Evolutionary conservation across 1,140 invertebrate genomes (phyloP), one percentile per base, ranked within the genome.

Genomic region (Proales similis): DNA sequence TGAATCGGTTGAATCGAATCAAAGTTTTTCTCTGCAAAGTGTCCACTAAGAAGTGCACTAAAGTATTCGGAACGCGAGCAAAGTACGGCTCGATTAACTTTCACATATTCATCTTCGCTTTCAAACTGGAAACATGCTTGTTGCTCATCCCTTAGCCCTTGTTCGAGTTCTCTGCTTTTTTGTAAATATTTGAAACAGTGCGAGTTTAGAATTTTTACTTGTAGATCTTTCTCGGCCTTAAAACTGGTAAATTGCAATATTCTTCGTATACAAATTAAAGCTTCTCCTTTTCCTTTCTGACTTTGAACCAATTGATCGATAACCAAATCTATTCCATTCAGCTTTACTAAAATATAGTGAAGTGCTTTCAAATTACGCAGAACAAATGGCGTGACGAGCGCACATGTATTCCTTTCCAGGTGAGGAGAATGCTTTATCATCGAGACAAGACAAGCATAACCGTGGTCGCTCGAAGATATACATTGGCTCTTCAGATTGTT

Each of bases 311-410:
- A 42, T 27, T 3, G 32, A 5, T 57, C 51, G 11, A 57, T 20
- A 22, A 57, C 36, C 6, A 57, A 26, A 24, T 57, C 51, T 11
- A 57, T 20, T 42, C 32, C 32, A 20, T 57, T 57, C 0, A 57
- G 14, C 11, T 57, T 36, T 17, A 57, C 38, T 42, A 57, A 19
- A 20, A 57, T 57, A 12, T 57, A 57, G 32, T 39, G 29, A 12
- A 57, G 20, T 30, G 51, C 51, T 57, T 57, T 57, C 19, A 42
- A 57, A 20, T 57, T 57, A 22, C 51, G 51, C 19, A 57, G 26
- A 12, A 57, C 45, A 24, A 57, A 57, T 0, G 51, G 51, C 32
- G 51, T 26, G 4, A 57, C 51, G 12, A 57, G 38, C 27, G 51
- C 14, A n/a, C 33, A 42, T 12, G 51, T 14, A 3, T 42, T 12